Evolutionary conservation across 2,113 vertebrate species (phyloP), one percentile per base, ranked within the genome.

Genomic region (Fulmarus glacialis): DNA sequence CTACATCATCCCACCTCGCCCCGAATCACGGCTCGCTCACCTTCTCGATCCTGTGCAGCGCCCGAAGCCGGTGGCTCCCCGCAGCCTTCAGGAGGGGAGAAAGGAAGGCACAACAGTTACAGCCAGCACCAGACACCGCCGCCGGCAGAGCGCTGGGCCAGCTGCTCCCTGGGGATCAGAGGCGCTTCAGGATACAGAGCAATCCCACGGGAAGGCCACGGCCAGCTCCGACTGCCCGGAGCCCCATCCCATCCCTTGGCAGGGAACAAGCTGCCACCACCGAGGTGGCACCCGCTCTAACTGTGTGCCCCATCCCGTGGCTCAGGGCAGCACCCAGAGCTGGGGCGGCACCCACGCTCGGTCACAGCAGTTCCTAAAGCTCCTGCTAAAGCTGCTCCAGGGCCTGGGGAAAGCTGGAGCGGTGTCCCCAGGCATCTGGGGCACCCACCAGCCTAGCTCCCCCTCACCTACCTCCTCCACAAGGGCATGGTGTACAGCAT

Each of bases 31-130:
- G 12, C 40, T 82, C 5, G 1, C 98, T 98, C 64, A 99, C 99
- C 98, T 98, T 99, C 98, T 99, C 99, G 0, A 99, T 98, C 96
- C 98, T 98, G 95, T 98, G 98, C 40, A 99, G 98, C 0, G 99
- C 97, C 42, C 98, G 97, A 42, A 99, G 97, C 64, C 98, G 97
- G 83, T 99, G 99, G 42, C 98, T 98, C 82, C 98, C 98, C 7
- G 95, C 80, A 20, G 98, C 98, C 97, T 99, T 99, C 98, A 98
- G 87, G 68, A 67, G 34, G 20, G 22, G 22, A 95, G 47, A 89
- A 91, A 72, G 67, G 62, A 81, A 83, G 23, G 72, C 45, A 91
- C 56, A 95, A 91, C 20, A 59, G 60, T 87, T 94, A 88, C 12
- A 88, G 23, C 16, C 23, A 59, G 53, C 45, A 55, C 34, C 67